These are phyloP conservation scores for Amiota minor DNA, from an alignment of 2,888 invertebrate species.

Conservation along the genomic window DNA sequence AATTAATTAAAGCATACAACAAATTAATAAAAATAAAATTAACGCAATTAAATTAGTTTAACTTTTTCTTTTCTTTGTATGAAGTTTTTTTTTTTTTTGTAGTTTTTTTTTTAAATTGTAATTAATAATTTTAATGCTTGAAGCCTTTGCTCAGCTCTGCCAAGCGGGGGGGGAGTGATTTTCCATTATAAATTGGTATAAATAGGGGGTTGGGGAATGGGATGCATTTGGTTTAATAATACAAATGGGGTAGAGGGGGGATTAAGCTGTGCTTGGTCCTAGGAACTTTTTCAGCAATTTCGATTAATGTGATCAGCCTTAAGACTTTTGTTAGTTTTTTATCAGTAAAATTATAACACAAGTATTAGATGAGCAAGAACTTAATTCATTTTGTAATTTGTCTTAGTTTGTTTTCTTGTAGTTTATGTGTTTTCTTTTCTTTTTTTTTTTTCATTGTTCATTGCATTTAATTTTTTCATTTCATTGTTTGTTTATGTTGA, in stretches of 20 bases:
- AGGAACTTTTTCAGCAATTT: neutral
- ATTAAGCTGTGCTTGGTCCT: neutral
- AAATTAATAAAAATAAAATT: constrained; percentile 32
- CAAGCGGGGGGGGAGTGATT: constrained; percentile 26
- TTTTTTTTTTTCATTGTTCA: constrained; percentile 43
- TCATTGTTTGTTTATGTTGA: constrained; percentile 64
- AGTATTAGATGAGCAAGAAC: neutral
- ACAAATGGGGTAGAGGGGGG: neutral
- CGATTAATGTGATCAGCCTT: neutral
- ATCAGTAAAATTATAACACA: constrained; percentile 1
- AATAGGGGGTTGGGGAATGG: neutral
- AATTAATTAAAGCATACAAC: constrained; percentile 52
- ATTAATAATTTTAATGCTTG: neutral
- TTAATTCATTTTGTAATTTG: constrained; percentile 36
- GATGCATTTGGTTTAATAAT: constrained; percentile 34
- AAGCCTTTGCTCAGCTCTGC: constrained; percentile 44
- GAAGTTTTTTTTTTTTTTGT: constrained; percentile 23
- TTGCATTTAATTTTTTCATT: constrained; percentile 39
- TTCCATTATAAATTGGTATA: too few relatives aligned
- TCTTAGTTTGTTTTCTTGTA: constrained; percentile 50
- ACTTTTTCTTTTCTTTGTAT: constrained; percentile 27
- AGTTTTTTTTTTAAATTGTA: constrained; percentile 20
- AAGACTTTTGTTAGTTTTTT: neutral
- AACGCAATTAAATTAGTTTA: constrained; percentile 19
- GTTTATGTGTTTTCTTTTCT: constrained; percentile 40